phyloP scores from a whole-genome alignment of 2,888 invertebrate species.

The Dermolepida albohirtum region DNA sequence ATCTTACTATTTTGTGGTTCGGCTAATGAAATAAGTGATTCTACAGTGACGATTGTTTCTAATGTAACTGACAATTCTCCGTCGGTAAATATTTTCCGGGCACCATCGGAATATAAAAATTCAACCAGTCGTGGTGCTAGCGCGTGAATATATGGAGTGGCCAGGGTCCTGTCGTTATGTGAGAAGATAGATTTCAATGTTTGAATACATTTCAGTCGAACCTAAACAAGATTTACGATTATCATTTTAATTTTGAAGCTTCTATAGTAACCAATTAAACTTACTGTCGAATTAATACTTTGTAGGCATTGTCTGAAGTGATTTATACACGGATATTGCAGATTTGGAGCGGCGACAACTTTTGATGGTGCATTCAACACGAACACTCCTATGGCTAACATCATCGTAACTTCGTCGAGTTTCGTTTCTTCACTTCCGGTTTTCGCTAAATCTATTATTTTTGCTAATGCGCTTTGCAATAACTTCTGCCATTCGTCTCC shows the following conservation, averaged over 20 bases:
- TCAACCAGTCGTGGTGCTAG: slow-evolving; percentile 84
- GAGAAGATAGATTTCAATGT: slow-evolving; percentile 82
- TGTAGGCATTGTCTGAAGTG: slow-evolving; percentile 88
- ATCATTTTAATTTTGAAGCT: not conserved
- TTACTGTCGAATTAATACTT: slow-evolving; percentile 71
- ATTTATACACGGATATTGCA: slow-evolving; percentile 93
- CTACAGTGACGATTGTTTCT: slow-evolving; percentile 80
- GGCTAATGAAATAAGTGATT: slow-evolving; percentile 78
- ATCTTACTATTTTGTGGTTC: slow-evolving; percentile 83
- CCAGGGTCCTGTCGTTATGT: slow-evolving; percentile 76
- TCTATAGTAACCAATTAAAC: no score
- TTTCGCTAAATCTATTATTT: slow-evolving; percentile 90
- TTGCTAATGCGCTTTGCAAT: slow-evolving; percentile 89
- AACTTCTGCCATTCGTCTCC: slow-evolving; percentile 81
- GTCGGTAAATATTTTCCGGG: slow-evolving; percentile 73
- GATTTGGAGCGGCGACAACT: slow-evolving; percentile 80
- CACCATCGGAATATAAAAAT: slow-evolving; percentile 75
- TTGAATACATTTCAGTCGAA: slow-evolving; percentile 83
- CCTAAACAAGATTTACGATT: slow-evolving; percentile 61
- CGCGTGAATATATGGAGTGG: slow-evolving; percentile 84
- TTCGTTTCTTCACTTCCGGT: slow-evolving; percentile 81
- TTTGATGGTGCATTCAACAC: slow-evolving; percentile 84
- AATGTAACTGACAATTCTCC: slow-evolving; percentile 77
- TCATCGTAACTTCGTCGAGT: slow-evolving; percentile 87
- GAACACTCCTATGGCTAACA: slow-evolving; percentile 90